phyloP scores from a whole-genome alignment of 2,797 vertebrate genomes.

The Petrocephalus schoutedeni region DNA sequence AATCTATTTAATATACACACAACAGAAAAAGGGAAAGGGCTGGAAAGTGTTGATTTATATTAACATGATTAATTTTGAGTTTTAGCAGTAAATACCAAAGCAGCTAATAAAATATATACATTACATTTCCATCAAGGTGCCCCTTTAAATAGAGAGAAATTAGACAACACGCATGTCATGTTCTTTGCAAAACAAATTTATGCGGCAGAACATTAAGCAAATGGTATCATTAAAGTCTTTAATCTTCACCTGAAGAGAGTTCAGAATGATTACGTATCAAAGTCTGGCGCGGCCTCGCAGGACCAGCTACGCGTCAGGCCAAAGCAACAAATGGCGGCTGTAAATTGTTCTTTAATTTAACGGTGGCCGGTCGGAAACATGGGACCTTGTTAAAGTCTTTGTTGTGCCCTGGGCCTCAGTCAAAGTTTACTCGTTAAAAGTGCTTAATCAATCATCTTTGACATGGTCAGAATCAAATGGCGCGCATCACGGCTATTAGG shows the following conservation, averaged over 20 bases:
- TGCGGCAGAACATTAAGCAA: slow-evolving; percentile 58
- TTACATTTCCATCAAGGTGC: neutral
- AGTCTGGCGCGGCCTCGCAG: slow-evolving; percentile 53
- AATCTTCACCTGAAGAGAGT: slow-evolving; percentile 68
- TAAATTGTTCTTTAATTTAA: slow-evolving; percentile 73
- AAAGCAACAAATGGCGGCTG: slow-evolving; percentile 62
- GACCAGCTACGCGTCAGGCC: slow-evolving; percentile 60
- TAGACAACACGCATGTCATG: slow-evolving; percentile 18
- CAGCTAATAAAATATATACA: neutral
- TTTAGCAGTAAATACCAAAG: neutral
- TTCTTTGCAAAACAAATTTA: slow-evolving; percentile 35
- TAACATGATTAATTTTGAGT: neutral
- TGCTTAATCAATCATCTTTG: slow-evolving; percentile 52
- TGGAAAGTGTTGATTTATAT: neutral
- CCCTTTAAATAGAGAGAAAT: slow-evolving; percentile 21
- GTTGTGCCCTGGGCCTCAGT: slow-evolving; percentile 36
- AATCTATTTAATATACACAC: neutral
- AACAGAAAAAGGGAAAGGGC: slow-evolving; percentile 30
- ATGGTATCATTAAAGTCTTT: slow-evolving; percentile 69
- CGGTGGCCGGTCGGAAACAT: slow-evolving; percentile 52
- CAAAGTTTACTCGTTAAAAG: slow-evolving; percentile 58
- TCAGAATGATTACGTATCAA: slow-evolving; percentile 51
- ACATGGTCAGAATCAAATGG: slow-evolving; percentile 53
- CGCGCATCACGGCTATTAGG: slow-evolving; percentile 51
- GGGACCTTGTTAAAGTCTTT: slow-evolving; percentile 49